Evolutionary conservation across 2,888 invertebrate genomes (phyloP), one percentile per base, ranked within the genome.

Genomic region (Lucinisca nassula): DNA sequence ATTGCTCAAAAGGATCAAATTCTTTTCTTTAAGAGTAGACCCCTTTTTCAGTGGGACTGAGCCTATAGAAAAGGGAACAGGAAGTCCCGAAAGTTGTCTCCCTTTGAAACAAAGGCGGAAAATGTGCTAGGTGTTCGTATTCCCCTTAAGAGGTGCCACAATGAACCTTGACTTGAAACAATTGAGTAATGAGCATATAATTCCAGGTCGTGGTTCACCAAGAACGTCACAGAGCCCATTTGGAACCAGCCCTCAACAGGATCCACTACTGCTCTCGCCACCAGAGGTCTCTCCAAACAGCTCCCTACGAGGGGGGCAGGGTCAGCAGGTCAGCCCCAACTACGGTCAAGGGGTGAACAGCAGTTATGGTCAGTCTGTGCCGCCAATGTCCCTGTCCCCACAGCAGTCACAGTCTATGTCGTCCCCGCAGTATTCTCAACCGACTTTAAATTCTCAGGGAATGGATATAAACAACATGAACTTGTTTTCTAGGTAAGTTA

Each of bases 261-360:
- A 95, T 83, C 93, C 94, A 2, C 88, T 95, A 80, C 85, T 95
- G 27, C 92, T 94, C 88, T 95, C 95, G 0, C 95, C 95, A 0
- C 94, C 94, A 77, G 91, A 87, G 72, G 91, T 94, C 72, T 95
- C 94, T 0, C 95, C 94, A 2, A 58, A 58, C 27, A 92, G 90
- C 80, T 91, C 92, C 8, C 84, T 93, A 82, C 85, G 93, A 74
- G 92, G 91, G 72, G 88, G 80, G 14, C 79, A 86, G 72, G 83
- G 82, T 78, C 73, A 75, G 35, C 93, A 94, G 87, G 92, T 93
- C 21, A 94, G 93, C 84, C 94, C 94, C 10, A 91, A 93, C 0
- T 94, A 92, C 85, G 93, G 89, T 81, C 93, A 94, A 70, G 85
- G 83, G 24, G 78, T 61, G 27, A 38, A n/a, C 17, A 79, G n/a